A percentile compares a stretch with the other conserved stretches of the same genome.
phyloP scores from a whole-genome alignment of 2,113 vertebrate species.

The Kryptolebias marmoratus region DNA sequence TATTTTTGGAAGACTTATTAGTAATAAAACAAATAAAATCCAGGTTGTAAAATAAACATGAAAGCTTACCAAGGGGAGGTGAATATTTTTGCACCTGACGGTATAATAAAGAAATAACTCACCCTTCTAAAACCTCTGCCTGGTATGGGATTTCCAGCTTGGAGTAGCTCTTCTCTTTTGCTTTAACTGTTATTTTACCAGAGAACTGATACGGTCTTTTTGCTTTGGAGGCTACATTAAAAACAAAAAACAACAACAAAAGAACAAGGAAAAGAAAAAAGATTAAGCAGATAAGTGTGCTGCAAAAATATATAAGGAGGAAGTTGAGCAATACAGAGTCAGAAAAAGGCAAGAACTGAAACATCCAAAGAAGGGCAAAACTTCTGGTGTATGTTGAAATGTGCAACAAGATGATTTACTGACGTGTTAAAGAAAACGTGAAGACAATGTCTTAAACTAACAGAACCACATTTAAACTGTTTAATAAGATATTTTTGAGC shows the following conservation, averaged over 20 bases:
- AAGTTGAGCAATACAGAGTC: slow-evolving; percentile 29
- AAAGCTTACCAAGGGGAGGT: too few species aligned
- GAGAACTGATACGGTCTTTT: slow-evolving; percentile 91
- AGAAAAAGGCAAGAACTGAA: background rate
- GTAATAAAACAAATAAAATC: too few species aligned
- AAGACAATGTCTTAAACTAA: background rate
- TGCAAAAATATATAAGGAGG: slow-evolving; percentile 26
- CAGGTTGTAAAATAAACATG: too few species aligned
- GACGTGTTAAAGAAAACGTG: too few species aligned
- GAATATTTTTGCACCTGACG: too few species aligned
- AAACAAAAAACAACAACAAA: too few species aligned
- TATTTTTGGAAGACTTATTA: too few species aligned
- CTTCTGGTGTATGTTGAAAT: too few species aligned
- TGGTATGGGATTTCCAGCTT: slow-evolving; percentile 99
- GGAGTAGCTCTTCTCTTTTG: slow-evolving; percentile 98
- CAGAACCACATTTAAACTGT: background rate
- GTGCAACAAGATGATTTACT: too few species aligned
- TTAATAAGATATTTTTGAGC: background rate
- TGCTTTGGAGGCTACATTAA: slow-evolving; percentile 91
- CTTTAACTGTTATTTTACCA: slow-evolving; percentile 99
- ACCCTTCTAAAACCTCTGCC: slow-evolving; percentile 98
- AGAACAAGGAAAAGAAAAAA: slow-evolving; percentile 7
- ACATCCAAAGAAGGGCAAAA: too few species aligned
- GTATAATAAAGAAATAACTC: slow-evolving; percentile 59
- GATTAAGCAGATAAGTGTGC: slow-evolving; percentile 6